Percentiles rank a stretch among this genome's conserved stretches.
Conservation (phyloP, 2,797 vertebrate species). For the Hafferia zeledoni region DNA sequence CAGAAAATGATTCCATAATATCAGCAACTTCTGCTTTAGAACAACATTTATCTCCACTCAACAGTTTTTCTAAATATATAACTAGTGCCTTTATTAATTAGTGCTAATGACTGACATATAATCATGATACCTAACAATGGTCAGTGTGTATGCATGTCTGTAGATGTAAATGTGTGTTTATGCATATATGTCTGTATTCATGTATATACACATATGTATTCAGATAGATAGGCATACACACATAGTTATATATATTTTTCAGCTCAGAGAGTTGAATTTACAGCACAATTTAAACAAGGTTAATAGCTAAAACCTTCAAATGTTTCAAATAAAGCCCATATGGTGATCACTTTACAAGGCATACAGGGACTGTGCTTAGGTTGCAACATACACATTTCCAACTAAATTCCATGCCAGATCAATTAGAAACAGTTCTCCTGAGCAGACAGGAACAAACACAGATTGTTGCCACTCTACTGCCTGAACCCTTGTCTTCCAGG, state of each 20-base stretch:
- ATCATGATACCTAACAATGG: not conserved
- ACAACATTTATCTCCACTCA: not conserved
- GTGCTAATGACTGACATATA: not conserved
- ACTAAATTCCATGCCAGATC: constrained; percentile 82
- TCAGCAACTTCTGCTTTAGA: not conserved
- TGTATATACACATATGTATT: not conserved
- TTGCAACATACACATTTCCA: constrained; percentile 78
- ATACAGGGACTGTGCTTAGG: constrained; percentile 72
- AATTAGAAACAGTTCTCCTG: constrained; percentile 82
- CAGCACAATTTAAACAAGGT: constrained; percentile 72
- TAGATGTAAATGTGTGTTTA: not conserved
- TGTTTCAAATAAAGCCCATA: constrained; percentile 78
- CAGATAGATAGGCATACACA: not conserved
- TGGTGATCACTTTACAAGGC: constrained; percentile 80
- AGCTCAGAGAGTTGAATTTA: constrained; percentile 50
- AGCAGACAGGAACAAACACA: constrained; percentile 76
- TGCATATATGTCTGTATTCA: not conserved
- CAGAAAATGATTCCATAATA: constrained; percentile 11
- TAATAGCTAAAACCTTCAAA: constrained; percentile 74
- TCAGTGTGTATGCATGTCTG: not conserved
- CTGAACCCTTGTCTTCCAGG: constrained; percentile 71
- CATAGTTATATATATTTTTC: not conserved
- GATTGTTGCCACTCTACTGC: constrained; percentile 72
- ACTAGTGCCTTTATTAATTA: constrained; percentile 28
- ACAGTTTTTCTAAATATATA: not conserved